A percentile compares a stretch with the other conserved stretches of the same genome.
These are phyloP conservation scores for Dromius quadrimaculatus DNA, from an alignment of 2,888 invertebrate genomes.

Conservation along the genomic window DNA sequence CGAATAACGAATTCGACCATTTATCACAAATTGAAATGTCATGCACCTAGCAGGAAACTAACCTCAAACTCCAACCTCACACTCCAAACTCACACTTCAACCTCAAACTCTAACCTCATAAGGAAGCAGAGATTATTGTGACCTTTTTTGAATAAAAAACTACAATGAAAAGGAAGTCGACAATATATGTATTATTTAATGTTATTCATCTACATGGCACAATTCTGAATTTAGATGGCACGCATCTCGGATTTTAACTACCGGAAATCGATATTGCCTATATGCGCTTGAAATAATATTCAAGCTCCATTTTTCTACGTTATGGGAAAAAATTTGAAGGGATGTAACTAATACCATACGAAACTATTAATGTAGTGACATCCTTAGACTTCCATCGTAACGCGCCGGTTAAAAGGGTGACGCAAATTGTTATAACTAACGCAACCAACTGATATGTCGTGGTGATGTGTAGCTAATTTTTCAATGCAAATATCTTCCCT, in stretches of 20 bases:
- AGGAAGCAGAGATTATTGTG: constrained; percentile 39
- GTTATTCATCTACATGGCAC: constrained; percentile 22
- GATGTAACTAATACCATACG: no score
- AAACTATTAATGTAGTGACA: no score
- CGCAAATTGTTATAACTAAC: no score
- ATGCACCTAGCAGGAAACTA: constrained; percentile 36
- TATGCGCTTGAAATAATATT: no score
- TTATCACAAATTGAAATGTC: constrained; percentile 47
- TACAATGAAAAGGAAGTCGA: constrained; percentile 32
- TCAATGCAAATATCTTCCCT: no score
- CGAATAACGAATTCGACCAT: constrained; percentile 31
- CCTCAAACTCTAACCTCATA: constrained; percentile 13
- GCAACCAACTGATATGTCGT: no score
- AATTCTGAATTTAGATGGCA: constrained; percentile 32
- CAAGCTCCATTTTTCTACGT: no score
- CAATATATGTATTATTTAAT: constrained; percentile 29
- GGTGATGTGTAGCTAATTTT: no score
- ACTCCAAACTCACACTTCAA: neutral
- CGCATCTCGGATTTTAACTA: constrained; percentile 28
- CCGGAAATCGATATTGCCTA: constrained; percentile 16
- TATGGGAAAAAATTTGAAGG: no score
- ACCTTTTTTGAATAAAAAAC: constrained; percentile 44
- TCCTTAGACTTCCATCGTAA: no score
- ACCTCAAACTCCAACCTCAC: constrained; percentile 5
- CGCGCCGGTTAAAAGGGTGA: no score